Evolutionary conservation across 2,888 invertebrate genomes (phyloP), one percentile per base, ranked within the genome.

Genomic region (Cephonodes hylas): DNA sequence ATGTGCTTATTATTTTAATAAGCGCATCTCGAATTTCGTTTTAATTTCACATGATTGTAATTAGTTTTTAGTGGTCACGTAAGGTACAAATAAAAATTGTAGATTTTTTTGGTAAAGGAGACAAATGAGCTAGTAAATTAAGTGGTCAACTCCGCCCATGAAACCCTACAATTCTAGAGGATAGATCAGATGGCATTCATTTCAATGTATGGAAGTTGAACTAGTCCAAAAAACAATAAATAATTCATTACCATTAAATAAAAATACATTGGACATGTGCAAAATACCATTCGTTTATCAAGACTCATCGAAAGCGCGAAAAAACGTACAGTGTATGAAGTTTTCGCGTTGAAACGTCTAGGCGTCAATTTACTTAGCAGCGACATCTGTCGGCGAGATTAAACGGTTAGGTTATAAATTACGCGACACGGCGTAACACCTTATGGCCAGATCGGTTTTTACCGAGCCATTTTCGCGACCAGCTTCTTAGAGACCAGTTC

Each of bases 361-460:
- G 44, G 20, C 44, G 20, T 45, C 15, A n/a, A 34, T 27, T n/a
- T 23, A 34, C 22, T 8, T 15, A 31, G 23, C 23, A 72, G 68
- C 69, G 69, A 67, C 79, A 81, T 77, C 80, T 81, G 83, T 71
- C 75, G 64, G 60, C 63, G 60, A 81, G 83, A 84, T 84, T 79
- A 83, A 84, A 84, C 80, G 81, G 83, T 84, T 84, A 84, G 63
- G 53, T 70, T 77, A 78, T 82, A 81, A 82, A 81, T 81, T 77
- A 79, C 77, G 75, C 74, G 78, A 78, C 80, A 76, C 78, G 76
- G 66, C 67, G 73, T 74, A 69, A 77, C 74, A 73, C 74, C 76
- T 46, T 60, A 60, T 38, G 60, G 60, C 15, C 15, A 38, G 73
- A 71, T 71, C 58, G 67, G 76, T 85, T 85, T 85, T 85, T 84